phyloP scores from a whole-genome alignment of 1,140 invertebrate genomes.

The Nebria ingens region DNA sequence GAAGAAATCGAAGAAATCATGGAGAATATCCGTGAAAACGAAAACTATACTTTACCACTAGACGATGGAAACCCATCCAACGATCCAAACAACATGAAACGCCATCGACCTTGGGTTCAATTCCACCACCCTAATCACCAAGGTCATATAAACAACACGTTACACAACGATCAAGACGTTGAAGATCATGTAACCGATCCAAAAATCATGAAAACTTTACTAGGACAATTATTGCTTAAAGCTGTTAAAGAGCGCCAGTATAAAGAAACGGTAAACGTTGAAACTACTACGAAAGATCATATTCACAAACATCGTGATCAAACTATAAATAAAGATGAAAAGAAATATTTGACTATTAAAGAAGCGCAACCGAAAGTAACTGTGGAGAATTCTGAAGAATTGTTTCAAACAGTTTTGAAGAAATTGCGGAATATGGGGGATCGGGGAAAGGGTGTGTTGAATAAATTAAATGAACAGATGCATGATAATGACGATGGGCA shows the following conservation, averaged over 20 bases:
- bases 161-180: conserved; percentile 19
- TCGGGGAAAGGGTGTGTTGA: conserved; percentile 40
- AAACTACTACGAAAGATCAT: conserved; percentile 13
- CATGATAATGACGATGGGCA: conserved; percentile 18
- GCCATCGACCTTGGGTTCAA: conserved; percentile 33
- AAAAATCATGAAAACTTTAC: conserved; percentile 34
- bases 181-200: conserved; percentile 33
- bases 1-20: conserved; percentile 56
- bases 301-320: conserved; percentile 27
- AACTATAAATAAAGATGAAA: conserved; percentile 26
- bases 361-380: conserved; percentile 5
- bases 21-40: conserved; percentile 35
- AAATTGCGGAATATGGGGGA: conserved; percentile 43
- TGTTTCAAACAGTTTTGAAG: conserved; percentile 45
- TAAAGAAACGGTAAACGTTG: not conserved
- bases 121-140: conserved; percentile 31
- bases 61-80: conserved; percentile 30
- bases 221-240: conserved; percentile 14
- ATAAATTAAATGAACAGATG: conserved; percentile 36
- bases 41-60: conserved; percentile 3
- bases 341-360: conserved; percentile 21
- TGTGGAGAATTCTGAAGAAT: conserved; percentile 40
- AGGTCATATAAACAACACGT: conserved; percentile 19
- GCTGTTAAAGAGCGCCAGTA: not conserved
- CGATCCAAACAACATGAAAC: conserved; percentile 37